phyloP scores from a whole-genome alignment of 2,888 invertebrate species.

The Drosophila niveifrons region DNA sequence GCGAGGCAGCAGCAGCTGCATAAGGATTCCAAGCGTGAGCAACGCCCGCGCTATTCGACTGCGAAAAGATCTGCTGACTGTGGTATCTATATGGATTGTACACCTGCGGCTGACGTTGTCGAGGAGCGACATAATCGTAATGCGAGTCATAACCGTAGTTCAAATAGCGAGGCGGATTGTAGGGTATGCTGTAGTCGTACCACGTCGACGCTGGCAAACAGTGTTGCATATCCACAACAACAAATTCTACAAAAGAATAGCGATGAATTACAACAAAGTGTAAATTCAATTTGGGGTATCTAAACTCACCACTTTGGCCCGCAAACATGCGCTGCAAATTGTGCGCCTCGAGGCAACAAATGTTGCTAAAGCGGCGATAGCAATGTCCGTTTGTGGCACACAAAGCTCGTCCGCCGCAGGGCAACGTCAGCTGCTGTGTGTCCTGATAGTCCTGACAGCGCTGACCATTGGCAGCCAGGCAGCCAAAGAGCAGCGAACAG shows the following conservation, averaged over 20 bases:
- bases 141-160: neutral
- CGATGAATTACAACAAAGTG: neutral
- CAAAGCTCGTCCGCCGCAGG: constrained; percentile 36
- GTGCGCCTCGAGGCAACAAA: constrained; percentile 22
- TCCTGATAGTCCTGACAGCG: constrained; percentile 28
- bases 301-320: constrained; percentile 31
- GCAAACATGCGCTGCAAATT: constrained; percentile 35
- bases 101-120: neutral
- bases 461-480: constrained; percentile 17
- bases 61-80: constrained; percentile 8
- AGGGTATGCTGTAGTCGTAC: constrained; percentile 28
- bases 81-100: constrained; percentile 9
- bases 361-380: constrained; percentile 35
- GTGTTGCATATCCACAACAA: constrained; percentile 21
- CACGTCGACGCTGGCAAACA: constrained; percentile 25
- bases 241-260: constrained; percentile 22
- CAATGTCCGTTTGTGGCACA: constrained; percentile 47
- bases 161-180: neutral
- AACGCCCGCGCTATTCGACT: neutral
- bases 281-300: rapidly evolving
- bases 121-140: neutral
- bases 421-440: neutral
- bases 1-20: neutral
- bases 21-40: constrained; percentile 8
- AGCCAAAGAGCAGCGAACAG: neutral